Evolutionary conservation across 2,113 vertebrate genomes (phyloP), one percentile per base, ranked within the genome.

Genomic region (Syrmaticus mikado): DNA sequence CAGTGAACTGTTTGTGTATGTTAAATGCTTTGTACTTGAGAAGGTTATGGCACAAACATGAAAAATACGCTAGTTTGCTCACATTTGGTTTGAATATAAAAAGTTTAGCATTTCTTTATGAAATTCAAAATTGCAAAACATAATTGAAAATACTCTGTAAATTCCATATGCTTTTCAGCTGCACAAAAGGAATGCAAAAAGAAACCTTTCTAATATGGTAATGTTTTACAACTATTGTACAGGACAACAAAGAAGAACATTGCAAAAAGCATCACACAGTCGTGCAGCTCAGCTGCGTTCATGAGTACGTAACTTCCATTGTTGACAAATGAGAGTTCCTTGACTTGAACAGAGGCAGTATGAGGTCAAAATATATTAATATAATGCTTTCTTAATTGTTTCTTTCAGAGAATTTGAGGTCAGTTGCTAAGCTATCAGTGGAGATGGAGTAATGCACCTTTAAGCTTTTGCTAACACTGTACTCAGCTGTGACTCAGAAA

Each of bases 371-470:
- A 79, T 89, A 87, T 55, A 81, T 46, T 91, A 68, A 68, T 52
- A 83, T 89, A 75, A 91, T 53, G 41, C 32, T 91, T 91, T 92
- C 40, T 82, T 22, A 65, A 75, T 21, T 83, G 52, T 70, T 90
- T 85, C 22, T 93, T 85, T 92, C 82, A 94, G 85, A 90, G 67
- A 43, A 66, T 48, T 85, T 86, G 70, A 90, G 83, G 75, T 93
- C 65, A 76, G n/a, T 79, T 85, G 74, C 87, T 81, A 83, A 60
- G 72, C 72, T 85, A 38, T 88, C 70, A 57, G 92, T 67, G 87
- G 71, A 78, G 91, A 81, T 93, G 85, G 72, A 89, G 66, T 85
- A 78, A 96, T 90, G 77, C 76, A 85, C 89, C 87, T 96, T 94
- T 83, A 75, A 83, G 81, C 62, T 62, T 75, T 83, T 1, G 0